A percentile compares a stretch with the other conserved stretches of the same genome.
These are phyloP conservation scores for Balanococcus diminutus DNA, from an alignment of 2,888 invertebrate species.

Conservation along the genomic window DNA sequence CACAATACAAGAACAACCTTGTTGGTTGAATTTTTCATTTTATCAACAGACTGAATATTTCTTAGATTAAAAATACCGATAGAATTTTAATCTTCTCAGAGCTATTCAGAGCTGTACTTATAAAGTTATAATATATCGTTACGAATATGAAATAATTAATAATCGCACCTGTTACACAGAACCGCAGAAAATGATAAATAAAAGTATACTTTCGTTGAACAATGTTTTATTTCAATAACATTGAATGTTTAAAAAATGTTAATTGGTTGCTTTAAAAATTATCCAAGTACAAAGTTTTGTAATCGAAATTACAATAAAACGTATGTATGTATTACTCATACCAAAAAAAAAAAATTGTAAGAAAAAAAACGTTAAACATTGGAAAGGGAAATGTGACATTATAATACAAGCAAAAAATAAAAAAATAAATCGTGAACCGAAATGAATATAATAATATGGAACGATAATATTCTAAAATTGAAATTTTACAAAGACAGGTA, in stretches of 20 bases:
- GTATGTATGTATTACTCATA: neutral
- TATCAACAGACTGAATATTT: neutral
- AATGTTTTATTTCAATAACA: slow-evolving; percentile 38
- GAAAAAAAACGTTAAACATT: neutral
- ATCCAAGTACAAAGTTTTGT: slow-evolving; percentile 6
- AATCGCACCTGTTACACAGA: neutral
- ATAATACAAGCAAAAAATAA: slow-evolving; percentile 12
- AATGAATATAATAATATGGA: neutral
- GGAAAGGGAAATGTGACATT: slow-evolving; percentile 18
- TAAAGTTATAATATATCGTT: no score
- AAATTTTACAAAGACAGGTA: slow-evolving; percentile 39
- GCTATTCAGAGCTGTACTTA: neutral
- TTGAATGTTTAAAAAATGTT: slow-evolving; percentile 39
- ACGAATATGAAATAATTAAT: neutral
- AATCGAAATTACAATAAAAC: slow-evolving; percentile 19
- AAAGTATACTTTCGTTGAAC: neutral
- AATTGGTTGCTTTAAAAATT: slow-evolving; percentile 36
- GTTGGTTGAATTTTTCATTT: neutral
- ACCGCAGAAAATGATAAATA: neutral
- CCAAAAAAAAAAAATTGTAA: slow-evolving; percentile 3
- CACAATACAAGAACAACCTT: neutral
- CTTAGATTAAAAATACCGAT: neutral
- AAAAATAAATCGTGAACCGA: neutral
- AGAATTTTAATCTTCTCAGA: neutral
- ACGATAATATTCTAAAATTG: neutral